Percentiles rank a stretch among this genome's conserved stretches.
These are phyloP conservation scores for Tupiocoris notatus DNA, from an alignment of 2,888 invertebrate species.

Conservation along the genomic window DNA sequence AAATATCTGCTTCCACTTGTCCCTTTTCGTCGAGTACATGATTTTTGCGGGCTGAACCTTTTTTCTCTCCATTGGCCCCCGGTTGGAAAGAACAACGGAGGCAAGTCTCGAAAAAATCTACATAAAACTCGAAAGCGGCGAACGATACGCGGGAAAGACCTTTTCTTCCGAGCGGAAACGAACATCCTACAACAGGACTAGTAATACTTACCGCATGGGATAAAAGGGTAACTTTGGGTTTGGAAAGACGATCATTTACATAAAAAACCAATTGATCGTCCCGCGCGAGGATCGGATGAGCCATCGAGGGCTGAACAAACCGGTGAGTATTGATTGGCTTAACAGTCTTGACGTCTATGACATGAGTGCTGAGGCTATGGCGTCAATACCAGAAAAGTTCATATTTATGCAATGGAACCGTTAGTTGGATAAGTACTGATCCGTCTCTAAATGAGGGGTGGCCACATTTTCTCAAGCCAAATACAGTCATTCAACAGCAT, in stretches of 20 bases:
- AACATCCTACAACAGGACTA: not conserved
- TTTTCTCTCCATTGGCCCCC: not conserved
- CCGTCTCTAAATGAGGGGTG: too few relatives aligned
- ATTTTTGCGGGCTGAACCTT: constrained; percentile 18
- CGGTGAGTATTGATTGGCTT: too few relatives aligned
- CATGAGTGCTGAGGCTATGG: too few relatives aligned
- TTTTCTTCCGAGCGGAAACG: constrained; percentile 6
- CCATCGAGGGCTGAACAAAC: too few relatives aligned
- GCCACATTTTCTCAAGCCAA: too few relatives aligned
- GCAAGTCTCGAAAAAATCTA: not conserved
- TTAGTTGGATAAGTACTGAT: too few relatives aligned
- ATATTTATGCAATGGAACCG: not conserved
- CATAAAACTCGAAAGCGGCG: constrained; percentile 2
- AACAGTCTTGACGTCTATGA: too few relatives aligned
- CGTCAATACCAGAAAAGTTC: not conserved
- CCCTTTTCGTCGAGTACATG: constrained; percentile 6
- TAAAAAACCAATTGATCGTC: constrained; percentile 21
- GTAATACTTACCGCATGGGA: not conserved
- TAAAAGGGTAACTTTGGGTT: not conserved
- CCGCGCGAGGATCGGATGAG: not conserved
- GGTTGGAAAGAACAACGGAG: not conserved
- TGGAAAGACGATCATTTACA: constrained; percentile 3
- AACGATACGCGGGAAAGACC: not conserved
- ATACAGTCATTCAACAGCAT: too few relatives aligned
- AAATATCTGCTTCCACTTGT: constrained; percentile 18